Conservation (phyloP, 2,113 vertebrate species). For the Equus przewalskii region DNA sequence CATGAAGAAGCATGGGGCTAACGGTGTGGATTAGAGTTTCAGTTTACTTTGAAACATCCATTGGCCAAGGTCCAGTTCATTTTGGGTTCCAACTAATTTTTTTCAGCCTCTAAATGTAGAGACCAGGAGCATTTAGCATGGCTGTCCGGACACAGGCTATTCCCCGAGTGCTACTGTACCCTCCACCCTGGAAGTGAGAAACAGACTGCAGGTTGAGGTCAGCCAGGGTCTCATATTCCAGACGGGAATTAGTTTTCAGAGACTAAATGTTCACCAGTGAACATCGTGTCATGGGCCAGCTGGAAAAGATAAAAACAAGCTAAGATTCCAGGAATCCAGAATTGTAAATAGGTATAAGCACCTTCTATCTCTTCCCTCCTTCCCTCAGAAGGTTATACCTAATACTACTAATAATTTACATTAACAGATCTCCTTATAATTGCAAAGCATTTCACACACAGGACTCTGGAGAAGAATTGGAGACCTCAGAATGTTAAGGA, state of each 20-base stretch:
- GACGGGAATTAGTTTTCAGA: not conserved
- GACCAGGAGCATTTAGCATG: not conserved
- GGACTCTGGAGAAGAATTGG: not conserved
- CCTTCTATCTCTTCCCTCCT: not conserved
- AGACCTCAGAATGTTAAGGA: not conserved
- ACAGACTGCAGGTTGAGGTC: not conserved
- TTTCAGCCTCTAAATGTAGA: not conserved
- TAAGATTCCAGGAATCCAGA: not conserved
- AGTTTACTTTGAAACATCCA: not conserved
- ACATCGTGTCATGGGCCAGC: not conserved
- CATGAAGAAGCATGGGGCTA: not conserved
- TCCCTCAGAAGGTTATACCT: rapidly evolving
- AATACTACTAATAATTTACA: not conserved
- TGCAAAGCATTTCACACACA: not conserved
- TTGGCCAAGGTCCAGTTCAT: not conserved
- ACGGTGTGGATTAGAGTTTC: not conserved
- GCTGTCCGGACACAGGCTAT: not conserved
- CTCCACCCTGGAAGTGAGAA: not conserved
- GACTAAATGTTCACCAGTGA: not conserved
- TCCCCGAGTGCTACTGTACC: not conserved
- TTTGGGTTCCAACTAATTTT: not conserved
- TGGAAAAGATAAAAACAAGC: slow-evolving; percentile 9
- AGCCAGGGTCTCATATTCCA: not conserved
- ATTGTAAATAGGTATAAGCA: not conserved
- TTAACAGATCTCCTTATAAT: not conserved